Conservation (phyloP, 2,113 vertebrate genomes). For the Petrocephalus zakoni region DNA sequence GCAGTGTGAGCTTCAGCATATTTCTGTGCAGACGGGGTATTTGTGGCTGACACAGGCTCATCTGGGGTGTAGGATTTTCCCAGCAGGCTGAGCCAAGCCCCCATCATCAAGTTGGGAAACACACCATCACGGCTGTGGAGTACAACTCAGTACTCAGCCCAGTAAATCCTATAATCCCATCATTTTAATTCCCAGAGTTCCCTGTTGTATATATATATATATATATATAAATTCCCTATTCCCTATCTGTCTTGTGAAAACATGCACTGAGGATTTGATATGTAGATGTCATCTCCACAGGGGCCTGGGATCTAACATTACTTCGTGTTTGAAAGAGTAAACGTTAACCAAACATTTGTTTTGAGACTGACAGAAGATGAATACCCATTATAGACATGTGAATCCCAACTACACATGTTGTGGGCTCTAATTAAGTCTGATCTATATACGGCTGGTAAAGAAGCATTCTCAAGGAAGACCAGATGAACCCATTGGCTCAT, state of each 20-base stretch:
- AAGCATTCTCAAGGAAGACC: conserved; percentile 15
- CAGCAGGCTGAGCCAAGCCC: not conserved
- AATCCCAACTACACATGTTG: not conserved
- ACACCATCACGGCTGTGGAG: not conserved
- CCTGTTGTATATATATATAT: no score
- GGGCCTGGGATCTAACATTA: not conserved
- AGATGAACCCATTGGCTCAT: not conserved
- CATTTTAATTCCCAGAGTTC: not conserved
- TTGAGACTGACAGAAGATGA: not conserved
- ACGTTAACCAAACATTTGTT: not conserved
- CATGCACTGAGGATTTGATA: not conserved
- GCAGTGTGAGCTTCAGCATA: not conserved
- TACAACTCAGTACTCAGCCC: not conserved
- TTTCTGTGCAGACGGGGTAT: conserved; percentile 1
- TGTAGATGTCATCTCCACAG: not conserved
- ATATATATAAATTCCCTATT: not conserved
- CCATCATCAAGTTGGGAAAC: not conserved
- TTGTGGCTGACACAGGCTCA: not conserved
- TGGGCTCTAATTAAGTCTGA: not conserved
- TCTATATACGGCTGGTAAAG: not conserved
- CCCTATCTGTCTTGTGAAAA: not conserved
- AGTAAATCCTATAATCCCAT: not conserved
- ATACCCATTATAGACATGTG: not conserved
- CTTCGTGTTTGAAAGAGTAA: not conserved
- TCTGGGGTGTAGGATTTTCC: not conserved